Conservation (phyloP, 2,888 invertebrate species). For the Pelosia muscerda region DNA sequence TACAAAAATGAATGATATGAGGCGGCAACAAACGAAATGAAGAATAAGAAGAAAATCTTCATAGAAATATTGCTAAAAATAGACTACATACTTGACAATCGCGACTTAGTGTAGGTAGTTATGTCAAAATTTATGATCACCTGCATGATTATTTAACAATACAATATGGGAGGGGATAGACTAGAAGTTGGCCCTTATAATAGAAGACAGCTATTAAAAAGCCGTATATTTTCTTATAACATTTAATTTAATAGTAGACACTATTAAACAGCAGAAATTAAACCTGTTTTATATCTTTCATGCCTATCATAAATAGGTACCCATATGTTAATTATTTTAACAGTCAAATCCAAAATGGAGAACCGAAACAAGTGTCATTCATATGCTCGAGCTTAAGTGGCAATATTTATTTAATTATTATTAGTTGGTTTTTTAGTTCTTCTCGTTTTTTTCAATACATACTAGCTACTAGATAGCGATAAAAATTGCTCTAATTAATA, state of each 20-base stretch:
- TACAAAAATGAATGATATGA: conserved; percentile 39
- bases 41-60: conserved; percentile 21
- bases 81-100: conserved; percentile 1
- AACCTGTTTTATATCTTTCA: neutral
- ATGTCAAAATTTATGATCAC: neutral
- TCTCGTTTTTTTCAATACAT: too few species aligned
- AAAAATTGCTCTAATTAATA: conserved; percentile 13
- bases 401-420: neutral
- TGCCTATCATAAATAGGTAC: neutral
- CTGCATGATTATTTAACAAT: neutral
- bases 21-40: conserved; percentile 18
- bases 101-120: neutral
- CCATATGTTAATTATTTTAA: conserved; percentile 8
- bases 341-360: conserved; percentile 12
- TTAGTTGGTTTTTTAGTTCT: too few species aligned
- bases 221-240: neutral
- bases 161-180: too few species aligned
- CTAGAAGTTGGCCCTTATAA: neutral
- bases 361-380: conserved; percentile 16
- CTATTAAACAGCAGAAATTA: neutral
- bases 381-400: conserved; percentile 4
- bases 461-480: too few species aligned
- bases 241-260: neutral
- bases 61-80: conserved; percentile 8
- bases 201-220: neutral